Base-by-base conservation (phyloP, 2,888 invertebrate species). In the Cheiracanthium punctorium region DNA sequence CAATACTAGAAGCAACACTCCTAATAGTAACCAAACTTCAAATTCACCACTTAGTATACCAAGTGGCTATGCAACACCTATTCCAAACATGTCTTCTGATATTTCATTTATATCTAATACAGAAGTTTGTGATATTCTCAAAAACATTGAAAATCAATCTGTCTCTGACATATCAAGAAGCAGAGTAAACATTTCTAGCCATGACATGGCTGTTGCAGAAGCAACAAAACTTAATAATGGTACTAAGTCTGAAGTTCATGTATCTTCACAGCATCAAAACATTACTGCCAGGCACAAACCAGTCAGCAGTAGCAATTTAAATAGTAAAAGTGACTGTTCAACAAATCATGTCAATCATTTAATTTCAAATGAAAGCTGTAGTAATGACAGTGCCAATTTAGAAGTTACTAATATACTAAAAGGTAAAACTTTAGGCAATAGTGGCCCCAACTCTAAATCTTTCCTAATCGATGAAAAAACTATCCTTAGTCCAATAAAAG, bases 391-490 rank as follows among this genome's bases (percentile, higher is more conserved):
- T 17, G 17, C 79, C 33, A 84, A 84, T 84, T 28, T 64, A 29
- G 84, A 80, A 85, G 64, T 85, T 24, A 58, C 79, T 20, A 64
- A 77, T 65, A 84, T 77, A 29, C 67, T 84, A 14, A 85, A 74
- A 14, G 76, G 33, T 37, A 76, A 71, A 43, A 29, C 14, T 37
- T n/a, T 75, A 8, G 75, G 70, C 0, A 64, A 69, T 10, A n/a
- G 24, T 14, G 14, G 17, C 29, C 12, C 20, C n/a, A 58, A 29
- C 52, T 0, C 20, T n/a, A 70, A 79, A 73, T 12, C 52, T 64
- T 82, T 75, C 28, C 28, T 48, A 0, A 41, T 80, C 29, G 84
- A 79, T 69, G 84, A 84, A 33, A 82, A 82, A 58, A 84, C 77
- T 8, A 33, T 84, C 24, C 43, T 84, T 14, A 84, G 84, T 37